phyloP scores from a whole-genome alignment of 2,113 vertebrate species.

The Reinhardtius hippoglossoides region DNA sequence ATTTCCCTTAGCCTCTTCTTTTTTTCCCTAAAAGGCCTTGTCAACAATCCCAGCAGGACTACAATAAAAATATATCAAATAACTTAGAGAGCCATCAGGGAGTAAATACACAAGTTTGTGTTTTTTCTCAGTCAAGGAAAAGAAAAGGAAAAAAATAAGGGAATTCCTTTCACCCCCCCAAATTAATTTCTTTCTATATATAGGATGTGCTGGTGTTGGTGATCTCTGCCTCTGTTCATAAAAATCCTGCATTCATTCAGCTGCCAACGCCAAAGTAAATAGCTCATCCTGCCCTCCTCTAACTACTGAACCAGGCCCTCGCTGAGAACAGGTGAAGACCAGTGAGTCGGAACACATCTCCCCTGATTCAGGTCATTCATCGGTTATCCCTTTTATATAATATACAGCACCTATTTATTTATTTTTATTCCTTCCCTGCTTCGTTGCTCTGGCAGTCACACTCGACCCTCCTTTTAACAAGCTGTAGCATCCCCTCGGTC shows the following conservation, averaged over 20 bases:
- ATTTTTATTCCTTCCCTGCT: constrained; percentile 8
- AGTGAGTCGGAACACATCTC: constrained; percentile 34
- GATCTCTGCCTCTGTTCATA: constrained; percentile 7
- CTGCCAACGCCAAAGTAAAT: constrained; percentile 15
- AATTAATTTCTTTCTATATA: constrained; percentile 49
- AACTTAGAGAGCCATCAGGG: not conserved
- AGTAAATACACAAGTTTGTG: constrained; percentile 14
- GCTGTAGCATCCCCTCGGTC: constrained; percentile 45
- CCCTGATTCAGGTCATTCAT: constrained; percentile 50
- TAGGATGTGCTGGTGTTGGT: constrained; percentile 22
- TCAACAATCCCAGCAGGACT: constrained; percentile 16
- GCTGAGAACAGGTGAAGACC: constrained; percentile 36
- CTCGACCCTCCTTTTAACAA: constrained; percentile 64
- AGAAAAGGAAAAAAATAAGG: constrained; percentile 2
- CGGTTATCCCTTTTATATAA: constrained; percentile 34
- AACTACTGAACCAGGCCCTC: constrained; percentile 19
- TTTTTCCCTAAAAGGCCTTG: not conserved
- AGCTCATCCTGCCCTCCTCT: constrained; percentile 1
- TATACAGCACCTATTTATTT: constrained; percentile 37
- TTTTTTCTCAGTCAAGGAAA: constrained; percentile 38
- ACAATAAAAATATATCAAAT: constrained; percentile 14
- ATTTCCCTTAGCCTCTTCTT: not conserved
- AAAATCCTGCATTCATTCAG: not conserved
- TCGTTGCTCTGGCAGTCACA: constrained; percentile 43
- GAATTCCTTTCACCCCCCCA: constrained; percentile 27